Percentiles rank a stretch among this genome's conserved stretches.
phyloP scores from a whole-genome alignment of 1,140 invertebrate genomes.

The Parasteatoda tepidariorum region DNA sequence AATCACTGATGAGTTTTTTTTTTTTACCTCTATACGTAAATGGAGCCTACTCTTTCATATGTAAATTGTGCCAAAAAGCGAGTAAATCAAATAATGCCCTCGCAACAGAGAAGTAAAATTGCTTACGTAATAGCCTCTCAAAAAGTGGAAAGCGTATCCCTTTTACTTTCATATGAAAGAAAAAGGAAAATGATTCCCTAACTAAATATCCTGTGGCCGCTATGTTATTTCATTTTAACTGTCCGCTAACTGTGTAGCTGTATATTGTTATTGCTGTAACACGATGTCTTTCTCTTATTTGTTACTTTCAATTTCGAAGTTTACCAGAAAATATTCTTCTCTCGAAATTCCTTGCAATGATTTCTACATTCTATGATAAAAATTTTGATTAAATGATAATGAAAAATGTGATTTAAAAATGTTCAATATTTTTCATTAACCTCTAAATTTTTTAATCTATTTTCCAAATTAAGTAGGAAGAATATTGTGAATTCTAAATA shows the following conservation, averaged over 20 bases:
- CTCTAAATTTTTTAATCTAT: too few relatives aligned
- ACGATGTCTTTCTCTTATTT: too few relatives aligned
- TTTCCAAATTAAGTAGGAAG: too few relatives aligned
- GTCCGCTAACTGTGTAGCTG: slow-evolving; percentile 9
- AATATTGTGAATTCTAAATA: too few relatives aligned
- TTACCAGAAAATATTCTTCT: neutral
- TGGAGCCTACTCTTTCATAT: slow-evolving; percentile 31
- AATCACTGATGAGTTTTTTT: neutral
- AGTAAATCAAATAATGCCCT: slow-evolving; percentile 39
- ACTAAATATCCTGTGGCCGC: neutral
- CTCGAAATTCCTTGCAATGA: neutral
- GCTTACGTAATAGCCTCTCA: slow-evolving; percentile 19
- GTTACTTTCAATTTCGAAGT: neutral
- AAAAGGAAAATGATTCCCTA: neutral
- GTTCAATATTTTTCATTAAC: too few relatives aligned
- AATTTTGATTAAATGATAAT: neutral
- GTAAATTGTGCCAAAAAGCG: slow-evolving; percentile 20
- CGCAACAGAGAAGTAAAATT: slow-evolving; percentile 20
- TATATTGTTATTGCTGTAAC: slow-evolving; percentile 5
- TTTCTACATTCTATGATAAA: neutral
- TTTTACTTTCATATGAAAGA: slow-evolving; percentile 12
- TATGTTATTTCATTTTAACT: neutral
- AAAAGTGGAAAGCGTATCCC: slow-evolving; percentile 25
- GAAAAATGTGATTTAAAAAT: neutral
- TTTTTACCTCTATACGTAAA: slow-evolving; percentile 9